Conservation (phyloP, 2,797 vertebrate species). For the Microctenopoma lineatum region DNA sequence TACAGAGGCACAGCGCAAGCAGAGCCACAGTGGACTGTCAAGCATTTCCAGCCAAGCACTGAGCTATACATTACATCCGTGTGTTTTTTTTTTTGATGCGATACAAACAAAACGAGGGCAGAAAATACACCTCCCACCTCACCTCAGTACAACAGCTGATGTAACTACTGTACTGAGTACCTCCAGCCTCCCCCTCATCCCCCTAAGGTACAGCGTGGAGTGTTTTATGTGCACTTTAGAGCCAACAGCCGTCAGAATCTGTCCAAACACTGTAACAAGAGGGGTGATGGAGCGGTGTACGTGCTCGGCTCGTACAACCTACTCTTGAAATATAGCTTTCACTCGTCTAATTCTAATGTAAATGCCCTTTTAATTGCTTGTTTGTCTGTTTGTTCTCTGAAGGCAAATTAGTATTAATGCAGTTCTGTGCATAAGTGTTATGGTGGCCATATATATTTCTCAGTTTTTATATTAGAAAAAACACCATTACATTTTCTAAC, state of each 20-base stretch:
- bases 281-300: conserved; percentile 25
- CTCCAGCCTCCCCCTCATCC: conserved; percentile 58
- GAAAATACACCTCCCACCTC: conserved; percentile 47
- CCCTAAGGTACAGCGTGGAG: conserved; percentile 50
- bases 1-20: conserved; percentile 3
- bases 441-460: too few species aligned
- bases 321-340: conserved; percentile 6
- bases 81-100: conserved; percentile 35
- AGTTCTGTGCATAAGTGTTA: too few species aligned
- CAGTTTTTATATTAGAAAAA: not conserved
- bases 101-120: conserved; percentile 36
- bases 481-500: too few species aligned
- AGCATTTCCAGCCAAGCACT: conserved; percentile 26
- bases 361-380: conserved; percentile 1
- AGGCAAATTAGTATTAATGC: not conserved
- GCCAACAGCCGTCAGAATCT: conserved; percentile 52
- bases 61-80: conserved; percentile 27
- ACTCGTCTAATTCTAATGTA: conserved; percentile 11
- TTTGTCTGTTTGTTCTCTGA: not conserved
- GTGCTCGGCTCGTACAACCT: conserved; percentile 12
- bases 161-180: conserved; percentile 36
- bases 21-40: conserved; percentile 20
- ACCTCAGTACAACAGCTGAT: conserved; percentile 47
- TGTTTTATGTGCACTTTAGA: conserved; percentile 59
- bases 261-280: conserved; percentile 36